Base-by-base conservation (phyloP, 2,113 vertebrate species). In the Macrotus californicus region DNA sequence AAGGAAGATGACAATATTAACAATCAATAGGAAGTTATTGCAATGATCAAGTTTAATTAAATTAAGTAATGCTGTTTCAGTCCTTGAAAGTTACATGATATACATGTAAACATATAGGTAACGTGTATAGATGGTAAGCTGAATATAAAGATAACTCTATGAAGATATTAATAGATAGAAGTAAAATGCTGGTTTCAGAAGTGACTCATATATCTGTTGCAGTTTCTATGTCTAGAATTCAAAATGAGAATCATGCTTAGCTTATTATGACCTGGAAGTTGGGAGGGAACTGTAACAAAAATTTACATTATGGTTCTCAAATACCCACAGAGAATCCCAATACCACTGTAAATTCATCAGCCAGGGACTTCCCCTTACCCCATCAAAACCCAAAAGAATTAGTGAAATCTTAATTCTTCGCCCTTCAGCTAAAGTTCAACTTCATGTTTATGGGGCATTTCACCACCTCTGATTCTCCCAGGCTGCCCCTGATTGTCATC, bases 121-220 rank as follows among this genome's bases (percentile, higher is more conserved):
- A 72, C 7, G 3, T 34, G 9, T 34, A 39, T 80, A 41, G 24
- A n/a, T 31, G 6, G 18, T 36, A 46, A 56, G 43, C 6, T 34
- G 22, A 67, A 18, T 31, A 61, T 9, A 83, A n/a, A 6, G 29
- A 77, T 34, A 69, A 41, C 4, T 64, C 15, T 50, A 15, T 41
- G 15, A 69, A 18, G 34, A 50, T 36, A 43, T 52, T 89, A 94
- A 6, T 94, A 59, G 24, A 41, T 7, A 76, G 73, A 70, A 77
- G 72, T 26, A 93, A 36, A 92, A 54, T 56, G 29, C 5, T 18
- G 69, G 26, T 89, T 96, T 96, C 92, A 95, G 54, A 88, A 31
- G 19, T 56, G 11, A 79, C 34, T 59, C 67, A 11, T 34, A 7
- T 56, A 73, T n/a, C 36, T 87, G n/a, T 66, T 96, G 52, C 43